These are phyloP conservation scores for Lanius ludovicianus DNA, from an alignment of 2,113 vertebrate species.

Conservation along the genomic window DNA sequence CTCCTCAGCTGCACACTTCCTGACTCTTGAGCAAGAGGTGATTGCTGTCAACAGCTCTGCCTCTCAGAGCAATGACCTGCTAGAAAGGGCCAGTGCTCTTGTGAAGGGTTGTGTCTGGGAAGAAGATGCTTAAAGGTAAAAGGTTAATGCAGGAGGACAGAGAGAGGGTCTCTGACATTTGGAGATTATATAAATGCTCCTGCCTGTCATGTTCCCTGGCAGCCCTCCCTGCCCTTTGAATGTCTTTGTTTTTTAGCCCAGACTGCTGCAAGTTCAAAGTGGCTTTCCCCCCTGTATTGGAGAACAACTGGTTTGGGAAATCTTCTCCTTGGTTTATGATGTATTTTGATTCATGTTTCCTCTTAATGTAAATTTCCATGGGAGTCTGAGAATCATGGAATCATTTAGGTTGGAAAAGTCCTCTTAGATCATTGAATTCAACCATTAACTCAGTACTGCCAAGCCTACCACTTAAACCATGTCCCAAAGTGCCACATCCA, in stretches of 20 bases:
- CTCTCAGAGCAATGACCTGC: background rate
- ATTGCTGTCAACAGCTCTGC: background rate
- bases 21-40: constrained; percentile 10
- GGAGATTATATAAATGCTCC: background rate
- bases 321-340: background rate
- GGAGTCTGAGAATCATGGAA: background rate
- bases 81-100: background rate
- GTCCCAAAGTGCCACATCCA: background rate
- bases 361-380: background rate
- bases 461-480: background rate
- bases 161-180: background rate
- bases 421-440: background rate
- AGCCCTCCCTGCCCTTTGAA: background rate
- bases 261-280: background rate
- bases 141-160: background rate
- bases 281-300: background rate
- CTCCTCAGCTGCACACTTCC: background rate
- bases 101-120: background rate
- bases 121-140: background rate
- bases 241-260: background rate
- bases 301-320: background rate
- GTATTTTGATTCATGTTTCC: background rate
- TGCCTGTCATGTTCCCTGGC: background rate
- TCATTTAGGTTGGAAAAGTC: background rate
- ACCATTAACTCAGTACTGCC: background rate